Evolutionary conservation across 2,888 invertebrate species (phyloP).

Genomic region (Agriopis marginaria): DNA sequence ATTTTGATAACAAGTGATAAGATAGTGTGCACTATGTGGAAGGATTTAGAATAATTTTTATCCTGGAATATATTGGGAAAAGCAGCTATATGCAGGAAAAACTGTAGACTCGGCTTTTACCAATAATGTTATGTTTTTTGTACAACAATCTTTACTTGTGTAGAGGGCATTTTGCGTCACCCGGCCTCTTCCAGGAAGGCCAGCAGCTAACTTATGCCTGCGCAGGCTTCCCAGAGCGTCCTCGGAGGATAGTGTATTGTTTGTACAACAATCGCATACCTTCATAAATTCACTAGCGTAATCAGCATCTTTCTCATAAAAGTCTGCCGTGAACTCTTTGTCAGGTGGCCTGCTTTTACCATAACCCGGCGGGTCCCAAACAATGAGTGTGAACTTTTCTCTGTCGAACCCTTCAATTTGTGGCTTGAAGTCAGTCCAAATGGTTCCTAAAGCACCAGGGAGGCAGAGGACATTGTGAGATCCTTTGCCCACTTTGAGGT

Average conservation of each 20-base stretch:
- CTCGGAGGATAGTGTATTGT: no score
- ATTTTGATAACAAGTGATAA: no score
- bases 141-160: no score
- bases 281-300: slow-evolving; percentile 90
- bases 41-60: no score
- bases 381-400: slow-evolving; percentile 88
- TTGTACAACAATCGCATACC: slow-evolving; percentile 57
- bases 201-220: no score
- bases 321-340: slow-evolving; percentile 89
- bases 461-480: slow-evolving; percentile 88
- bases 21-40: no score
- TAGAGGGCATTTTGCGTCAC: no score
- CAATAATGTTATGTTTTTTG: not conserved
- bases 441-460: slow-evolving; percentile 93
- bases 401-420: slow-evolving; percentile 89
- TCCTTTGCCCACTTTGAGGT: slow-evolving; percentile 87
- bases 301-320: slow-evolving; percentile 91
- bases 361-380: slow-evolving; percentile 96
- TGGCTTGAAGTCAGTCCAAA: slow-evolving; percentile 93
- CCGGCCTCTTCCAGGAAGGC: no score
- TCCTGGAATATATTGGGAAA: no score
- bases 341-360: slow-evolving; percentile 93
- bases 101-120: no score
- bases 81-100: no score
- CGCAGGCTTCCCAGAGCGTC: no score